These are phyloP conservation scores for Calameuta idolon DNA, from an alignment of 2,888 invertebrate genomes.

Conservation along the genomic window DNA sequence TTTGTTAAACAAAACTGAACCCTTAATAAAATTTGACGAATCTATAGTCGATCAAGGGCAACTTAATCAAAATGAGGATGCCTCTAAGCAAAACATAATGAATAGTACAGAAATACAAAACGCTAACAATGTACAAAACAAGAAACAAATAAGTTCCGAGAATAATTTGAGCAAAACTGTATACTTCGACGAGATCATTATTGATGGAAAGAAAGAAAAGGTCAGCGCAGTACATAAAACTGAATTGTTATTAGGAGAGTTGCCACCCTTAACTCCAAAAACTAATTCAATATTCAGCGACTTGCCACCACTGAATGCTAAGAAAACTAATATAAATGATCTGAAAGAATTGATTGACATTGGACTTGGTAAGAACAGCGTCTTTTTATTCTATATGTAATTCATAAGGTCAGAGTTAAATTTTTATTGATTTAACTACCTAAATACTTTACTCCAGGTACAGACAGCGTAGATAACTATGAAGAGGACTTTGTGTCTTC, in stretches of 20 bases:
- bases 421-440: background rate
- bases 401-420: background rate
- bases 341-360: constrained; percentile 61
- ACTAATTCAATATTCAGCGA: constrained; percentile 59
- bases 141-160: constrained; percentile 43
- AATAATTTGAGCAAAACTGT: constrained; percentile 58
- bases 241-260: constrained; percentile 52
- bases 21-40: constrained; percentile 57
- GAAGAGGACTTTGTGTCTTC: constrained; percentile 62
- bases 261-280: constrained; percentile 54
- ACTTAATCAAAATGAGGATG: constrained; percentile 52
- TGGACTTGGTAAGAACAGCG: constrained; percentile 49
- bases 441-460: constrained; percentile 33
- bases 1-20: constrained; percentile 49
- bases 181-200: constrained; percentile 62
- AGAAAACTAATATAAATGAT: constrained; percentile 61
- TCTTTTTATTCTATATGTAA: background rate
- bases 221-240: constrained; percentile 46
- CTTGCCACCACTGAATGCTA: constrained; percentile 62
- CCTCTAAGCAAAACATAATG: constrained; percentile 50
- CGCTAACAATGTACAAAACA: constrained; percentile 58
- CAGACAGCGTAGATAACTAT: constrained; percentile 53
- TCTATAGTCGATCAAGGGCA: constrained; percentile 42
- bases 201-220: constrained; percentile 59
- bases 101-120: constrained; percentile 52